Evolutionary conservation across 2,113 vertebrate species (phyloP), one percentile per base, ranked within the genome.

Genomic region (Cryptotis parvus): DNA sequence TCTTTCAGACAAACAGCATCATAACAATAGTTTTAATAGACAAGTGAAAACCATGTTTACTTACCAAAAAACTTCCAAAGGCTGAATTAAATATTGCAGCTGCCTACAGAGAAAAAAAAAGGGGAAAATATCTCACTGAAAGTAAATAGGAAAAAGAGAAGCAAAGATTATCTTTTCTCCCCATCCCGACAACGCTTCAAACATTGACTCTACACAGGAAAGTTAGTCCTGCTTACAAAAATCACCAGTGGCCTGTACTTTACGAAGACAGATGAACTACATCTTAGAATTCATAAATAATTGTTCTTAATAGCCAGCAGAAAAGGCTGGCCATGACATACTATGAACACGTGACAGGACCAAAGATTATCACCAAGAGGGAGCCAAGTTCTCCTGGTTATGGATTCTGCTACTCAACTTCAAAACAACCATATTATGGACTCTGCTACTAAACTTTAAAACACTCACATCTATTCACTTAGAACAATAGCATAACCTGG

Each of bases 11-110:
- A 89, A 86, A 82, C 31, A 77, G 58, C 35, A 87, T 65, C 39
- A 85, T 31, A 87, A 73, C 26, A 68, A 70, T 94, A 90, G 75
- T 82, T 93, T 84, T 35, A 92, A 96, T 6, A 91, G 90, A n/a
- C 58, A 96, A 76, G 66, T 90, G 92, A 81, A 58, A 96, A 97
- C 80, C 84, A 92, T 65, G 37, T 70, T 92, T 92, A 98, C 99
- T 99, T 97, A 99, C 99, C 99, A 99, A 97, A 98, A 99, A 99
- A 97, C 99, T 99, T 96, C 99, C 99, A 91, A 99, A 99, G 15
- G 99, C 99, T 0, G 99, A 99, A 97, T 99, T 99, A 97, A 99
- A 99, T 98, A 99, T 98, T 89, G 98, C 98, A 97, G 98, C 98
- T 96, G 98, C 98, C 98, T 98, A 94, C 27, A 96, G 78, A 97